A percentile compares a stretch with the other conserved stretches of the same genome.
These are phyloP conservation scores for Crocodylus rhombifer DNA, from an alignment of 2,797 vertebrate species.

Conservation along the genomic window DNA sequence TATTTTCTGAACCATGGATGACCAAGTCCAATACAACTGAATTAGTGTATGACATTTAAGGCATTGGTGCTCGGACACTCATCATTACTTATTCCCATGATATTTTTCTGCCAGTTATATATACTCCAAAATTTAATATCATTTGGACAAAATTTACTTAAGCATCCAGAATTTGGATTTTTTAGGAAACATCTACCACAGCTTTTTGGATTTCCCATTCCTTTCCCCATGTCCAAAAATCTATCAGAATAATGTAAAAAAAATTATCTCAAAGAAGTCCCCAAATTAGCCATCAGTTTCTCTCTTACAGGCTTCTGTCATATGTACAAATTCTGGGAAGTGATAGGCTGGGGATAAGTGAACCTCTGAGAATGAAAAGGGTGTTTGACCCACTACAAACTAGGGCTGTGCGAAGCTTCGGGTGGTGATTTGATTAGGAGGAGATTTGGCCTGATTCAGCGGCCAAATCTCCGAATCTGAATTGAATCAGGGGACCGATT, in stretches of 20 bases:
- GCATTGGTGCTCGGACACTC: background rate
- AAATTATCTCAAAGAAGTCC: background rate
- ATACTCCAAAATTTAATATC: background rate
- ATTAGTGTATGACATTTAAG: background rate
- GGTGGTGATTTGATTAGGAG: too few species aligned
- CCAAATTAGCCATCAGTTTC: background rate
- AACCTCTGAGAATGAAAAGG: background rate
- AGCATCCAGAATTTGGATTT: background rate
- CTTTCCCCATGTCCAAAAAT: background rate
- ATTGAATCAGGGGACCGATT: too few species aligned
- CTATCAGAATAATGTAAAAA: fast-evolving
- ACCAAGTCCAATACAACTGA: background rate
- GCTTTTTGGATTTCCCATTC: background rate
- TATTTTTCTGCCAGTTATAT: background rate
- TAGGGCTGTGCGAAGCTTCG: too few species aligned
- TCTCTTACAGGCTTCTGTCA: background rate
- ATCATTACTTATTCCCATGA: conserved; percentile 26
- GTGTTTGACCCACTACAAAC: background rate
- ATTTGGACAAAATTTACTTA: background rate
- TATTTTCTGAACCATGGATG: conserved; percentile 36
- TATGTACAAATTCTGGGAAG: fast-evolving
- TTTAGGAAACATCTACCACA: background rate
- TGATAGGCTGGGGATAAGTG: background rate
- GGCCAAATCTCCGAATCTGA: too few species aligned
- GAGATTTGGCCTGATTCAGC: too few species aligned